Conservation (phyloP, 1,140 invertebrate species). For the Samia ricini region DNA sequence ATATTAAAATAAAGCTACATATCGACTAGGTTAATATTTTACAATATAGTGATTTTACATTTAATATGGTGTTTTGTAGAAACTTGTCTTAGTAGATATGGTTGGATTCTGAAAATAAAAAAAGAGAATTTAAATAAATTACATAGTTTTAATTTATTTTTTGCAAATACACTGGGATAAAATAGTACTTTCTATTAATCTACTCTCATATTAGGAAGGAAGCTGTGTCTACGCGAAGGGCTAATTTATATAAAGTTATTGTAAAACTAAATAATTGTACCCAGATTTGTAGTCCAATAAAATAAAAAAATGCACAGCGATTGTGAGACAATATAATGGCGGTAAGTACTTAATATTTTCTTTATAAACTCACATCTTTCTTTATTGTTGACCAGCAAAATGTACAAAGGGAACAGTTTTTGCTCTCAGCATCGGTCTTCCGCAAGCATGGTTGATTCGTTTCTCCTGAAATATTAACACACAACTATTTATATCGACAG, state of each 20-base stretch:
- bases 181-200: too few species aligned
- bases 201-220: too few species aligned
- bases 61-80: slow-evolving; percentile 13
- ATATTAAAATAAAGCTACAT: background rate
- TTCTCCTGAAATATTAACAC: slow-evolving; percentile 46
- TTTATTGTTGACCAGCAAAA: slow-evolving; percentile 73
- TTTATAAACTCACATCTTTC: slow-evolving; percentile 58
- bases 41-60: too few species aligned
- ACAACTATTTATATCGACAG: background rate
- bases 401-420: slow-evolving; percentile 65
- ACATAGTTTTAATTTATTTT: background rate
- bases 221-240: too few species aligned
- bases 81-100: background rate
- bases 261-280: background rate
- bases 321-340: too few species aligned
- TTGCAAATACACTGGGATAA: too few species aligned
- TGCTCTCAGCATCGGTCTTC: slow-evolving; percentile 48
- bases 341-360: too few species aligned
- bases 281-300: too few species aligned
- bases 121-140: background rate
- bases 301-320: too few species aligned
- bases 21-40: background rate
- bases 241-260: too few species aligned
- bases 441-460: slow-evolving; percentile 67
- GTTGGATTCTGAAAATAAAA: slow-evolving; percentile 15